A percentile compares a stretch with the other conserved stretches of the same genome.
These are phyloP conservation scores for Cacatua alba DNA, from an alignment of 2,113 vertebrate genomes.

Conservation along the genomic window DNA sequence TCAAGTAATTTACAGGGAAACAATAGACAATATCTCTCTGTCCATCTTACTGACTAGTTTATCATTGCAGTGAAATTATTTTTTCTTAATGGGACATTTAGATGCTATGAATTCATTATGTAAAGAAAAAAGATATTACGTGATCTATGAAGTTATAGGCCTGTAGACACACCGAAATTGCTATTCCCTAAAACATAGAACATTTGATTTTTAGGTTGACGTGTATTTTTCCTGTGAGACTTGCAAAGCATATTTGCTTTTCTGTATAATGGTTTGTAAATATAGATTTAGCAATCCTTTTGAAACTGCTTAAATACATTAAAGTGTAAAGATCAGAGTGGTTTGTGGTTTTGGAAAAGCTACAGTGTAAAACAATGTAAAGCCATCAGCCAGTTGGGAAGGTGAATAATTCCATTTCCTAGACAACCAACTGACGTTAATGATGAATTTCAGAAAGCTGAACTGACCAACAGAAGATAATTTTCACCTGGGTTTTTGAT, in stretches of 20 bases:
- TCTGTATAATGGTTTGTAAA: not conserved
- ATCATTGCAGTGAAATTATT: not conserved
- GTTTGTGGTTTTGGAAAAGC: constrained; percentile 52
- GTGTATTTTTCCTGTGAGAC: constrained; percentile 21
- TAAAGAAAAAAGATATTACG: not conserved
- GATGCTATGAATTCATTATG: not conserved
- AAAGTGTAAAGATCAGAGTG: constrained; percentile 44
- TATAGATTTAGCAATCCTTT: constrained; percentile 31
- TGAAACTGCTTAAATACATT: constrained; percentile 56
- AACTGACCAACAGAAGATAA: not conserved
- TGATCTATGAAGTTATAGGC: not conserved
- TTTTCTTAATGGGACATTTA: not conserved
- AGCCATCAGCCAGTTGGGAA: not conserved
- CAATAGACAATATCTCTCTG: not conserved
- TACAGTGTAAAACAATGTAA: not conserved
- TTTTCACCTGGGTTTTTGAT: not conserved
- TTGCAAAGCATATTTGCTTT: constrained; percentile 36
- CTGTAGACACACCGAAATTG: not conserved
- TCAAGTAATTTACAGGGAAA: not conserved
- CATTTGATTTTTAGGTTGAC: constrained; percentile 10
- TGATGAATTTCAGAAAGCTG: constrained; percentile 36
- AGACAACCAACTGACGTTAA: constrained; percentile 5
- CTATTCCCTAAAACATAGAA: not conserved
- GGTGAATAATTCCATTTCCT: not conserved
- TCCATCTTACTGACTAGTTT: not conserved